phyloP scores from a whole-genome alignment of 2,888 invertebrate genomes.

The Candidula unifasciata region DNA sequence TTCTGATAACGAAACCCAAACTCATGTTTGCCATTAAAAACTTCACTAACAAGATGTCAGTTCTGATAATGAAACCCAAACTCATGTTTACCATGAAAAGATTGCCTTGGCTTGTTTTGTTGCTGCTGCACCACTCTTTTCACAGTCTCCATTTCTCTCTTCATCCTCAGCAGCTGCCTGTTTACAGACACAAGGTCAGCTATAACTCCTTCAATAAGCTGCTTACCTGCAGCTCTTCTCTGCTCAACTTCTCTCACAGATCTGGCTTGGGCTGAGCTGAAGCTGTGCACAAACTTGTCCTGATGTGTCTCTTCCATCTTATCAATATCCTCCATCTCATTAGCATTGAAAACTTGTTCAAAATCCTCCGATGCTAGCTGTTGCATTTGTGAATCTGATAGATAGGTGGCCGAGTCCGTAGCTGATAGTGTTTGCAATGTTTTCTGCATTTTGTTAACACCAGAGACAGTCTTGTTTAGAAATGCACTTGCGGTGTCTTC shows the following conservation, averaged over 20 bases:
- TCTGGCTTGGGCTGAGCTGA: neutral
- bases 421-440: neutral
- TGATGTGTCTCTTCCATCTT: neutral
- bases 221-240: slow-evolving; percentile 24
- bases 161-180: slow-evolving; percentile 38
- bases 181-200: slow-evolving; percentile 24
- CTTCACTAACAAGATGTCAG: neutral
- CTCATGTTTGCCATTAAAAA: no score
- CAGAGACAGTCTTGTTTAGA: neutral
- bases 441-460: neutral
- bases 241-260: slow-evolving; percentile 10
- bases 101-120: neutral
- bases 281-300: slow-evolving; percentile 24
- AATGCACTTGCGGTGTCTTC: neutral
- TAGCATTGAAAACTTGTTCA: neutral
- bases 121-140: slow-evolving; percentile 9
- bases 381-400: slow-evolving; percentile 29
- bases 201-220: slow-evolving; percentile 15
- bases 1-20: no score
- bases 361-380: slow-evolving; percentile 28
- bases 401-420: neutral
- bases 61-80: slow-evolving; percentile 8
- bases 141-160: slow-evolving; percentile 41
- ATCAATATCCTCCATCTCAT: neutral
- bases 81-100: neutral